Base-by-base conservation (phyloP, 2,113 vertebrate species). In the Clupea harengus region DNA sequence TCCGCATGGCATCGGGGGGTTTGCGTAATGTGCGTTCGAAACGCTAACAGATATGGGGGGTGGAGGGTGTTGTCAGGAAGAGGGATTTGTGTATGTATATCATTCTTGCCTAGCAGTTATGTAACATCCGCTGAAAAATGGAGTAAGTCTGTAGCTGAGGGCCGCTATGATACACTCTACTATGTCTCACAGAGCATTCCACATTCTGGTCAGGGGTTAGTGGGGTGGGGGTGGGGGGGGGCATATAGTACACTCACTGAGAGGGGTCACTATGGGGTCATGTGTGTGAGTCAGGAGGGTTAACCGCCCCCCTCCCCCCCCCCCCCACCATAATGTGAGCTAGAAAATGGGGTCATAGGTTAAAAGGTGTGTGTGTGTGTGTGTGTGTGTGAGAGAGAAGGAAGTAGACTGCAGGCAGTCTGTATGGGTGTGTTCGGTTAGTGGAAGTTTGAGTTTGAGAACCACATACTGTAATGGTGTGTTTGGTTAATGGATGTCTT, bases 351-450 rank as follows among this genome's bases (percentile, higher is more conserved):
- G 54, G 54, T 60, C 20, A 60, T 60, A 6, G 20, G 54, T 60
- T 60, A 60, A 60, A 60, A 22, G 20, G 20, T 15, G 13, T 52
- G 54, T n/a, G 82, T 67, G 39, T 22, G 22, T 6, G 72, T 4
- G 13, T 52, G 50, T 54, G 39, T 81, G 39, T 57, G 54, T 57
- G 46, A 9, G 47, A 2, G 47, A 2, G 9, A 49, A 54, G 15
- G 52, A 54, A 15, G 52, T 54, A 13, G 52, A 18, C 13, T 18
- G 13, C 13, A 54, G 50, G 6, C 5, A 11, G 60, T 1, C 9
- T 25, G n/a, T 25, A 17, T 52, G 50, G 84, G 88, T 85, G 28
- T 87, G 45, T 50, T 47, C 10, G 46, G 46, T 47, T 9, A 47
- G 46, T 47, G 46, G 46, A 47, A 47, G 46, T 2, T n/a, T n/a